phyloP scores from a whole-genome alignment of 2,797 vertebrate genomes.

The Hydrophis major region DNA sequence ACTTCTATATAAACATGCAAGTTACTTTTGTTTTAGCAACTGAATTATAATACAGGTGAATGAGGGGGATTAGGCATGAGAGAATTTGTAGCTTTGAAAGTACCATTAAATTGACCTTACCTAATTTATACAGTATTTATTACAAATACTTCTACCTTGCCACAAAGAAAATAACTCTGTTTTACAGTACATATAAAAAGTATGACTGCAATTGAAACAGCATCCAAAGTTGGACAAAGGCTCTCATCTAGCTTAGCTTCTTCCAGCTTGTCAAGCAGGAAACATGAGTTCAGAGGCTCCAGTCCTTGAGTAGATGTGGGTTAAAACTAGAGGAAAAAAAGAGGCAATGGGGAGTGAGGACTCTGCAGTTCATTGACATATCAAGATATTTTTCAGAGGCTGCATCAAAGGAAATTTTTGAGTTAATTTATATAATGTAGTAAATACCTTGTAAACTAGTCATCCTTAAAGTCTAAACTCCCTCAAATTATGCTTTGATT shows the following conservation, averaged over 20 bases:
- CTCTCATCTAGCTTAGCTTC: neutral
- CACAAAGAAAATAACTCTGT: neutral
- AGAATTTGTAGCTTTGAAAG: neutral
- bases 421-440: neutral
- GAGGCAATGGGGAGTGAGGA: neutral
- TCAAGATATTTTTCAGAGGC: neutral
- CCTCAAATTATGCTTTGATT: neutral
- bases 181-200: neutral
- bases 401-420: neutral
- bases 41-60: conserved; percentile 1
- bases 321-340: neutral
- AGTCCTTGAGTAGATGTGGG: neutral
- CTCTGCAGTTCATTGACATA: neutral
- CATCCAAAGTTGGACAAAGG: neutral
- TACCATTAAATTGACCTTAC: neutral
- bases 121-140: neutral
- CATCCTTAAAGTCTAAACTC: neutral
- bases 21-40: neutral
- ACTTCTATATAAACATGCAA: neutral
- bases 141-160: neutral
- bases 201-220: neutral
- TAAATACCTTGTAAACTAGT: neutral
- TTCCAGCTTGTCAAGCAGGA: neutral
- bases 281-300: neutral
- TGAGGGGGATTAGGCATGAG: neutral